Evolutionary conservation across 2,888 invertebrate species (phyloP).

Genomic region (Microplitis deprimator): DNA sequence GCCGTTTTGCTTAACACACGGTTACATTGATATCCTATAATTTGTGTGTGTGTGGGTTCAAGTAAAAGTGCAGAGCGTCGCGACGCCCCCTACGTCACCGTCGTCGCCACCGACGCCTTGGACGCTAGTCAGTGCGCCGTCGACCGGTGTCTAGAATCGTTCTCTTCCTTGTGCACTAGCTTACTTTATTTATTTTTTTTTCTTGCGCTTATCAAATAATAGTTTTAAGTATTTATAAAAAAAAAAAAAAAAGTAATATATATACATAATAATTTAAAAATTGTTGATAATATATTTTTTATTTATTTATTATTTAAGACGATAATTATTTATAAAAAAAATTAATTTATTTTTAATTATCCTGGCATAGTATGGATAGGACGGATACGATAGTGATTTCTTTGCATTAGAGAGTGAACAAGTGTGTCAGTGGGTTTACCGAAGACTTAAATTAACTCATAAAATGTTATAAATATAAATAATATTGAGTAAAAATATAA

Average conservation of each 20-base stretch:
- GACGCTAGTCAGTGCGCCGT: constrained; percentile 64
- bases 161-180: constrained; percentile 7
- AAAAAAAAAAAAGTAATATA: constrained; percentile 11
- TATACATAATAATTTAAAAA: constrained; percentile 1
- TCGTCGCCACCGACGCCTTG: constrained; percentile 56
- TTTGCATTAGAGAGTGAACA: constrained; percentile 41
- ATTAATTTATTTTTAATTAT: constrained; percentile 16
- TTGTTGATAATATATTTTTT: constrained; percentile 2
- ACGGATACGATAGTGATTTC: constrained; percentile 31
- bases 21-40: not conserved
- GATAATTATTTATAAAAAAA: not conserved
- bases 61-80: constrained; percentile 32
- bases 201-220: constrained; percentile 7
- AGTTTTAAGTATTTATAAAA: constrained; percentile 3
- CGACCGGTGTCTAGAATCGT: constrained; percentile 57
- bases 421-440: constrained; percentile 41
- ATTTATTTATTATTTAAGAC: constrained; percentile 9
- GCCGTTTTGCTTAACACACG: constrained; percentile 8
- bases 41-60: constrained; percentile 6
- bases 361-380: not conserved
- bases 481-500: not conserved
- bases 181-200: constrained; percentile 20
- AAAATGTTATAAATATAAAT: constrained; percentile 1
- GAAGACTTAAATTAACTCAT: constrained; percentile 27
- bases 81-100: constrained; percentile 40